phyloP scores from a whole-genome alignment of 1,140 invertebrate species.

The Harpegnathos saltator region DNA sequence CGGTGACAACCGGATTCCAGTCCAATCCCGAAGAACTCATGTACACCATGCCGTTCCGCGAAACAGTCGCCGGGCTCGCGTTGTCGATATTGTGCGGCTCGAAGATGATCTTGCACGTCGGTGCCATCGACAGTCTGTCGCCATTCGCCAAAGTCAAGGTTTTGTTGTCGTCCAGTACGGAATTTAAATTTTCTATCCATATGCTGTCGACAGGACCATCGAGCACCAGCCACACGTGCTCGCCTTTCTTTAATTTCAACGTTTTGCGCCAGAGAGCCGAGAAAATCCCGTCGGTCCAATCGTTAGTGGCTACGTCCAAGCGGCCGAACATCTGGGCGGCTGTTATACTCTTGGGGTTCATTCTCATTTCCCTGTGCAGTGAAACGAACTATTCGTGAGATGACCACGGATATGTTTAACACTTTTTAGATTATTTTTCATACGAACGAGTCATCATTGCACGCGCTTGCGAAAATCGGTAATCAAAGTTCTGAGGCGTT shows the following conservation, averaged over 20 bases:
- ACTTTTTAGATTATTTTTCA: background rate
- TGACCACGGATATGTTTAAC: too few relatives aligned
- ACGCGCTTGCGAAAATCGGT: background rate
- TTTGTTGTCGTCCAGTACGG: conserved; percentile 98
- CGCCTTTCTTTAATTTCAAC: conserved; percentile 94
- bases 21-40: conserved; percentile 98
- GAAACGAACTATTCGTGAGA: background rate
- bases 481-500: background rate
- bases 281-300: conserved; percentile 99
- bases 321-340: conserved; percentile 99
- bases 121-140: conserved; percentile 96
- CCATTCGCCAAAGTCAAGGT: conserved; percentile 97
- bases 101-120: conserved; percentile 97
- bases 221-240: conserved; percentile 96
- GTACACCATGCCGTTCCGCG: conserved; percentile 98
- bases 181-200: conserved; percentile 99
- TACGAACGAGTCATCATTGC: too few relatives aligned
- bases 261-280: conserved; percentile 98
- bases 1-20: conserved; percentile 93
- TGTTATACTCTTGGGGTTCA: conserved; percentile 99
- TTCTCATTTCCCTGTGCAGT: conserved; percentile 94
- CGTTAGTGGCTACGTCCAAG: conserved; percentile 98
- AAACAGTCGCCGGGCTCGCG: conserved; percentile 97
- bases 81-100: conserved; percentile 99
- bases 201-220: conserved; percentile 98